phyloP scores from a whole-genome alignment of 2,113 vertebrate genomes.

The Zapus hudsonius region DNA sequence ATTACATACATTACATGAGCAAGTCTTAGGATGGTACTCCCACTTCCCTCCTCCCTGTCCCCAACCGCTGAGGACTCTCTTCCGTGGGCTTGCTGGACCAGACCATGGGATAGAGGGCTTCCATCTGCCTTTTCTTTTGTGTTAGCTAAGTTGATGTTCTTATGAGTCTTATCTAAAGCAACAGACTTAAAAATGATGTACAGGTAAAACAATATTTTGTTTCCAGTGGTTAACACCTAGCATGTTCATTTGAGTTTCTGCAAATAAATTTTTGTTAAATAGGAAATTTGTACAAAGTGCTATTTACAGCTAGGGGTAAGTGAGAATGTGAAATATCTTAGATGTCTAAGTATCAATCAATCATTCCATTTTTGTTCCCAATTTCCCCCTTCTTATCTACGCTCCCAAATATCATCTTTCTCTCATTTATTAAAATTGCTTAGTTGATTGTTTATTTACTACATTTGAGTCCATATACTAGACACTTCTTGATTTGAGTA shows the following conservation, averaged over 20 bases:
- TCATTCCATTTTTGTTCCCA: background rate
- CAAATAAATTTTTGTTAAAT: slow-evolving; percentile 8
- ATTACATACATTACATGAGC: too few species aligned
- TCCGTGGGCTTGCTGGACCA: too few species aligned
- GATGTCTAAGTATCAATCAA: background rate
- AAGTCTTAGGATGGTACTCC: too few species aligned
- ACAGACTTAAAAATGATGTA: background rate
- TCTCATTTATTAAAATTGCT: background rate
- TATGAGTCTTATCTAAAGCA: background rate
- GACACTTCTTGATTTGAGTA: background rate
- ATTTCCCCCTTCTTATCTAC: background rate
- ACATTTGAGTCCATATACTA: background rate
- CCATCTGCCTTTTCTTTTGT: background rate
- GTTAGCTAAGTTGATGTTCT: background rate
- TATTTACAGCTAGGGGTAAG: background rate
- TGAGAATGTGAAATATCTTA: background rate
- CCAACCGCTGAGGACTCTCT: too few species aligned
- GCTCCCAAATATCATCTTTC: background rate
- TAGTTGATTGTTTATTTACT: background rate
- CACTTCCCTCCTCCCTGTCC: too few species aligned
- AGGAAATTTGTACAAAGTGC: background rate
- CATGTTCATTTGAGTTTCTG: background rate
- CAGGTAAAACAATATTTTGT: background rate
- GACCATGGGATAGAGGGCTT: too few species aligned
- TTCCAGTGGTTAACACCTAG: background rate